Percentiles rank a stretch among this genome's conserved stretches.
These are phyloP conservation scores for Onychorhynchus coronatus DNA, from an alignment of 2,113 vertebrate species.

Conservation along the genomic window DNA sequence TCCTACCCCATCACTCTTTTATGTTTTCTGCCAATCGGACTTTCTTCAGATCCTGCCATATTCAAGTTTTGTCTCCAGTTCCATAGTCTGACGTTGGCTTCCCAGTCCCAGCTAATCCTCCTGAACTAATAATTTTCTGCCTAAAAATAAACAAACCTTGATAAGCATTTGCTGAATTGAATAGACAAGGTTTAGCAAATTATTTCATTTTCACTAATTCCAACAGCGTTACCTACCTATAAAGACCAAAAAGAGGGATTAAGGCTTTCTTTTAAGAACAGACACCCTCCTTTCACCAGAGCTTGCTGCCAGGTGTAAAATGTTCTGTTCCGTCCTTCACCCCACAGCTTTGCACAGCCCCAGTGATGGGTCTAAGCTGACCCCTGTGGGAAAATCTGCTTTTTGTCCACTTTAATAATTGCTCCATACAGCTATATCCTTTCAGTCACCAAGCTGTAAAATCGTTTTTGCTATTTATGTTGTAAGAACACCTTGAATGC, in stretches of 20 bases:
- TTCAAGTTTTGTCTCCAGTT: neutral
- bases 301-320: neutral
- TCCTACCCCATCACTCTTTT: neutral
- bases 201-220: neutral
- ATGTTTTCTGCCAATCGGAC: neutral
- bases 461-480: constrained; percentile 37
- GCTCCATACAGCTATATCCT: neutral
- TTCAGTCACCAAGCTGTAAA: neutral
- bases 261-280: neutral
- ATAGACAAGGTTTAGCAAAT: neutral
- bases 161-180: neutral
- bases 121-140: neutral
- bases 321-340: neutral
- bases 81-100: neutral
- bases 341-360: neutral
- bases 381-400: neutral
- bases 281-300: neutral
- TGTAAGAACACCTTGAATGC: neutral
- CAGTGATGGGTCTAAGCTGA: neutral
- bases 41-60: neutral
- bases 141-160: neutral
- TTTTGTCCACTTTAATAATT: neutral
- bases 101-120: neutral
- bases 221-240: neutral
- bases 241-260: neutral